Base-by-base conservation (phyloP, 2,113 vertebrate species). In the Brevimyrus niger region DNA sequence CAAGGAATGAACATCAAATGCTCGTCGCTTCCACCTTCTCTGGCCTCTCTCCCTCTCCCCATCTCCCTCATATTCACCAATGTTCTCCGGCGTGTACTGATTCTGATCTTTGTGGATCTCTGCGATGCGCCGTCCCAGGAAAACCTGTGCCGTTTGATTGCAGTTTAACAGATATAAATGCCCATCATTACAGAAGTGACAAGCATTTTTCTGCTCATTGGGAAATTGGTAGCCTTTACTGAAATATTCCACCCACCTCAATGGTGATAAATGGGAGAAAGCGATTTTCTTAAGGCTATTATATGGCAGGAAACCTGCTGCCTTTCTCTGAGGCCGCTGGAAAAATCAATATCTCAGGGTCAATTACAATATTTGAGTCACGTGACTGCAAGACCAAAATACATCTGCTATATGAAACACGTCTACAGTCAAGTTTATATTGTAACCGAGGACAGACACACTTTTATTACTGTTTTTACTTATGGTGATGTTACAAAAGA, bases 351-450 rank as follows among this genome's bases (percentile, higher is more conserved):
- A 94, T 88, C 51, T 93, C 92, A 90, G 21, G 95, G 94, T 96
- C 95, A 95, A 95, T 96, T 96, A 95, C 95, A 96, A 95, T 94
- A 95, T 93, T 94, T 95, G 95, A 92, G 92, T 96, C 94, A 95
- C 92, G 92, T 95, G 94, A 94, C 94, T 96, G 95, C 94, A 91
- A 94, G 94, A 88, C 93, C 92, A 94, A 96, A 95, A 96, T 95
- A 95, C 94, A 95, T 95, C 89, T 88, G 87, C 91, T 93, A 90
- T 92, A 89, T 51, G 19, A 91, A 91, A 93, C 89, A 93, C 38
- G 88, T 89, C 88, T 84, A 91, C 21, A 89, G 53, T 69, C 46
- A 90, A 80, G 90, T 91, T 92, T 90, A 92, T 91, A 53, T 90
- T 90, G 91, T 55, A 53, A 50, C 31, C 17, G 31, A 55, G 47